These are phyloP conservation scores for Sesia bembeciformis DNA, from an alignment of 2,888 invertebrate genomes.

Conservation along the genomic window DNA sequence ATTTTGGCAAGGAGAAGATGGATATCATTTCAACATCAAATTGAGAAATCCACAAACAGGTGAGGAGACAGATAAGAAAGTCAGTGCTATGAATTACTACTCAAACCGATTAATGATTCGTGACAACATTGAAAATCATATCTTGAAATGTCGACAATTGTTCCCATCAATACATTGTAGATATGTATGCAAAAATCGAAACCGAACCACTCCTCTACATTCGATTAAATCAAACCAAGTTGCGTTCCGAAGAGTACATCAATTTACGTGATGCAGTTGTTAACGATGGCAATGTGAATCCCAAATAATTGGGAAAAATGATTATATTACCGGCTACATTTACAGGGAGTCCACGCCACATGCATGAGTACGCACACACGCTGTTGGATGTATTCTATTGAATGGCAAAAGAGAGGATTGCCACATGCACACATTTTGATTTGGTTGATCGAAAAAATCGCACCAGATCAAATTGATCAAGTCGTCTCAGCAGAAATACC, in stretches of 20 bases:
- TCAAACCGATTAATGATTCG: slow-evolving; percentile 18
- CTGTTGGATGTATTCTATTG: slow-evolving; percentile 5
- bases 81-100: slow-evolving; percentile 12
- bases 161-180: slow-evolving; percentile 13
- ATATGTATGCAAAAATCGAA: slow-evolving; percentile 14
- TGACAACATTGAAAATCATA: slow-evolving; percentile 13
- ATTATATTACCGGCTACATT: background rate
- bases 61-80: slow-evolving; percentile 2
- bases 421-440: slow-evolving; percentile 6
- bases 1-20: slow-evolving; percentile 10
- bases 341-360: background rate
- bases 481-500: slow-evolving; percentile 31
- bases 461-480: slow-evolving; percentile 25
- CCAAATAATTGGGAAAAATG: background rate
- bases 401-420: slow-evolving; percentile 5
- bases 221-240: slow-evolving; percentile 13
- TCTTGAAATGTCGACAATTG: slow-evolving; percentile 13
- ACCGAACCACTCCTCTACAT: slow-evolving; percentile 15
- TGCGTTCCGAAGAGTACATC: slow-evolving; percentile 19
- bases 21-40: slow-evolving; percentile 7
- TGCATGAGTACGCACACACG: slow-evolving; percentile 16
- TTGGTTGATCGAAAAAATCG: slow-evolving; percentile 17
- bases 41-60: background rate
- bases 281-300: background rate
- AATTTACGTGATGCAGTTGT: slow-evolving; percentile 13